These are phyloP conservation scores for Brachionus sp. DNA, from an alignment of 1,140 invertebrate species.

Conservation along the genomic window DNA sequence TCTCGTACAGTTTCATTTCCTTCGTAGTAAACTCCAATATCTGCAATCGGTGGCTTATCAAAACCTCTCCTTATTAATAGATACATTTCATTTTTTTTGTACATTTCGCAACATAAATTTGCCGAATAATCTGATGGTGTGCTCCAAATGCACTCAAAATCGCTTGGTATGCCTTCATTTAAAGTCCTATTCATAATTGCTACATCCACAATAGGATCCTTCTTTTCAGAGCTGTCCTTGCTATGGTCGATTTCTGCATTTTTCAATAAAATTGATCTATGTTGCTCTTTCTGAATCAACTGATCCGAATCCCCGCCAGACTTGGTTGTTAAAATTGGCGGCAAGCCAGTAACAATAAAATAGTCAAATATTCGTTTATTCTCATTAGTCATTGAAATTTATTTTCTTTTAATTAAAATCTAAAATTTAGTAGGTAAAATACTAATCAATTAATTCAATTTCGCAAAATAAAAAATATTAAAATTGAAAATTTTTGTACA, in stretches of 20 bases:
- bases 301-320: conserved; percentile 50
- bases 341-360: conserved; percentile 92
- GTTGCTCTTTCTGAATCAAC: not conserved
- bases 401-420: not conserved
- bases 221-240: conserved; percentile 52
- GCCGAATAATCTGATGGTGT: conserved; percentile 75
- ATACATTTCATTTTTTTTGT: conserved; percentile 79
- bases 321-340: conserved; percentile 68
- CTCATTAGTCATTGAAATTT: not conserved
- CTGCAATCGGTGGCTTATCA: conserved; percentile 91
- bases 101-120: conserved; percentile 91
- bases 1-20: conserved; percentile 80
- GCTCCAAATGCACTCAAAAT: conserved; percentile 67
- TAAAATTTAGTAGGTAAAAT: not conserved
- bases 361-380: conserved; percentile 70
- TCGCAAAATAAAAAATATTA: not conserved
- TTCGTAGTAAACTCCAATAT: conserved; percentile 72
- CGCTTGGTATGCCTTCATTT: conserved; percentile 69
- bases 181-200: conserved; percentile 83
- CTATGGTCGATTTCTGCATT: not conserved
- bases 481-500: not conserved
- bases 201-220: conserved; percentile 89
- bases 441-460: not conserved
- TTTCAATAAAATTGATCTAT: not conserved
- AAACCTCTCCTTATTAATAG: conserved; percentile 84